Evolutionary conservation across 1,140 invertebrate species (phyloP), one percentile per base, ranked within the genome.

Genomic region (Calycopis cecrops): DNA sequence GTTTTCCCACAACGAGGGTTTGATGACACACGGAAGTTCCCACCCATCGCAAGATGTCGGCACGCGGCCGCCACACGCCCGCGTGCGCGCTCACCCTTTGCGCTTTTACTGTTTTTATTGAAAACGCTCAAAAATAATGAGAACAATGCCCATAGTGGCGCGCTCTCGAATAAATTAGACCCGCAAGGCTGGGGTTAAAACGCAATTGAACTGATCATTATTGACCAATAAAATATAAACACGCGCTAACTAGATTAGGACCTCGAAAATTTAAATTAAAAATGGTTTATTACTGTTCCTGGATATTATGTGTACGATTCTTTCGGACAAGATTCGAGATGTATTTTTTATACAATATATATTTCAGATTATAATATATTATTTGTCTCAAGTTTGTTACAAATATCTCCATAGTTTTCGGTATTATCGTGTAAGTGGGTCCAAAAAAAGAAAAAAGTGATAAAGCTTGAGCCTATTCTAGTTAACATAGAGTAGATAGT

Each of bases 161-260:
- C 67, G 62, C 74, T 81, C 73, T 70, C 60, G 71, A 76, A 74
- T 75, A 85, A 82, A 85, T 83, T 80, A 77, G 73, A 74, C 67
- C 68, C 67, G 62, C 9, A 67, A 65, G 48, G 62, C 55, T 65
- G 65, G 77, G 82, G 82, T 86, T 83, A 82, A 82, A 78, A 68
- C 58, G 70, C 69, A 76, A 78, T 82, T 83, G 79, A 85, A 82
- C 79, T 69, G 72, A 55, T 79, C 71, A 76, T 82, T 79, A 78
- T 44, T 44, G 40, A 44, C 40, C 51, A 37, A n/a, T 35, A 35
- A 35, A 57, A 57, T 48, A 56, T 65, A 67, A 61, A 74, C 62
- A 59, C 60, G 67, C 49, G 9, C 28, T 49, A 35, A 49, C 28
- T 49, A 55, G 67, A 62, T 64, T 28, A 28, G 21, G 21, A 6